phyloP scores from a whole-genome alignment of 1,140 invertebrate genomes.

The Pseudomyrmex gracilis region DNA sequence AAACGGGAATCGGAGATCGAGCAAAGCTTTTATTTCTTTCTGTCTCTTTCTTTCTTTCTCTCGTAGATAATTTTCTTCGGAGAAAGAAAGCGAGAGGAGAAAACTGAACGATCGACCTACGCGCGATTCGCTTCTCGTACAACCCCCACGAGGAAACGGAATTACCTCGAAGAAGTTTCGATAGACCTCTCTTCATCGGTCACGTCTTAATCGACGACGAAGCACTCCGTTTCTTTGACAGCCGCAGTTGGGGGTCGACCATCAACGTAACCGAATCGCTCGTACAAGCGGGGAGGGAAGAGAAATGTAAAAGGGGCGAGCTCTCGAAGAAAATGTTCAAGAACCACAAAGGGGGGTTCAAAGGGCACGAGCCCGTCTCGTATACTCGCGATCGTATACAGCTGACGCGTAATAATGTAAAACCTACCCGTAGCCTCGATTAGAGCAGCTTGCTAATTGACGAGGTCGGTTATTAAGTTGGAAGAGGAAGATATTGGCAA shows the following conservation, averaged over 20 bases:
- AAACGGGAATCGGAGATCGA: slow-evolving; percentile 19
- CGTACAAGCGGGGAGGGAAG: slow-evolving; percentile 43
- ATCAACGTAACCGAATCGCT: slow-evolving; percentile 71
- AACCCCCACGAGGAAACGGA: slow-evolving; percentile 68
- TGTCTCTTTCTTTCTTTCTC: slow-evolving; percentile 2
- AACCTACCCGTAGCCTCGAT: slow-evolving; percentile 64
- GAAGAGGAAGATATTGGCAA: slow-evolving; percentile 35
- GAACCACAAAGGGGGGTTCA: slow-evolving; percentile 43
- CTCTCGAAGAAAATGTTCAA: slow-evolving; percentile 44
- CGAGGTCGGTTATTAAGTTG: slow-evolving; percentile 61
- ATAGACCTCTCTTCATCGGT: slow-evolving; percentile 73
- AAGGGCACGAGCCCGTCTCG: slow-evolving; percentile 54
- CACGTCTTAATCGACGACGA: slow-evolving; percentile 73
- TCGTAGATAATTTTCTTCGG: slow-evolving; percentile 52
- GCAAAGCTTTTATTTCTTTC: background rate
- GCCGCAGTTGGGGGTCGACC: slow-evolving; percentile 70
- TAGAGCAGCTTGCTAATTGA: slow-evolving; percentile 60
- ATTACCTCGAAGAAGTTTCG: slow-evolving; percentile 58
- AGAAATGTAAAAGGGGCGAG: slow-evolving; percentile 58
- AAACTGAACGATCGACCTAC: slow-evolving; percentile 54
- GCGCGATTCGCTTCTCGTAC: slow-evolving; percentile 51
- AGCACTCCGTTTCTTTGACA: slow-evolving; percentile 64
- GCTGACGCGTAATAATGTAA: slow-evolving; percentile 54
- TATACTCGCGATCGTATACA: slow-evolving; percentile 8
- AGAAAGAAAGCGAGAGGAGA: background rate